Evolutionary conservation across 2,113 vertebrate species (phyloP), one percentile per base, ranked within the genome.

Genomic region (Clarias macrocephalus): DNA sequence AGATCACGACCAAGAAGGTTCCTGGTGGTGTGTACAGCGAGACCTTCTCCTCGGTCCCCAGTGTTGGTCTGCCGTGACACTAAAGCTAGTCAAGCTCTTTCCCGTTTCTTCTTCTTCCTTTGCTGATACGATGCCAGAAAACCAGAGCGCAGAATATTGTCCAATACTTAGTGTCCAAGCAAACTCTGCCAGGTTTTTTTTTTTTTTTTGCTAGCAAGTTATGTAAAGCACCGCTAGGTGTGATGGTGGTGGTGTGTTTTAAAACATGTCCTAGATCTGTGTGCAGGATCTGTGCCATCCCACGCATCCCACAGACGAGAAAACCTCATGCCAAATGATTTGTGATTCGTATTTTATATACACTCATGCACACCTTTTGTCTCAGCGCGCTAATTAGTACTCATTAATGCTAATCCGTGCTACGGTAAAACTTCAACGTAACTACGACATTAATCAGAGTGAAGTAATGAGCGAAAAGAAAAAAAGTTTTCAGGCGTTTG

Each of bases 211-310:
- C 52, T 76, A 76, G 77, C 56, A 42, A 25, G 57, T 81, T 81
- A 81, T 81, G 79, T 81, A 81, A 81, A 81, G 62, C 57, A 62
- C 79, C 25, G 33, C 79, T 81, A 81, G 79, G 79, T 81, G 79
- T 81, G 79, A 81, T 81, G n/a, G 25, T 79, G 77, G 28, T 80
- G 77, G 28, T 80, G 75, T 79, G 56, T 60, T 81, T 81, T 62
- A 62, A 62, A 62, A 23, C 30, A 37, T 42, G 57, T 81, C 79
- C 57, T 81, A 81, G 79, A 81, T 81, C 57, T 42, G 57, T 37
- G 19, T 62, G 79, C 79, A 81, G 79, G 79, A 81, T 81, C 57
- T 21, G 30, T 81, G 30, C 57, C 79, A 3, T 60, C 79, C 79
- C 30, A 81, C 79, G 30, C 79, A 62, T 60, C 57, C 42, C 54